Base-by-base conservation (phyloP, 1,140 invertebrate genomes). In the Tenebrio molitor region DNA sequence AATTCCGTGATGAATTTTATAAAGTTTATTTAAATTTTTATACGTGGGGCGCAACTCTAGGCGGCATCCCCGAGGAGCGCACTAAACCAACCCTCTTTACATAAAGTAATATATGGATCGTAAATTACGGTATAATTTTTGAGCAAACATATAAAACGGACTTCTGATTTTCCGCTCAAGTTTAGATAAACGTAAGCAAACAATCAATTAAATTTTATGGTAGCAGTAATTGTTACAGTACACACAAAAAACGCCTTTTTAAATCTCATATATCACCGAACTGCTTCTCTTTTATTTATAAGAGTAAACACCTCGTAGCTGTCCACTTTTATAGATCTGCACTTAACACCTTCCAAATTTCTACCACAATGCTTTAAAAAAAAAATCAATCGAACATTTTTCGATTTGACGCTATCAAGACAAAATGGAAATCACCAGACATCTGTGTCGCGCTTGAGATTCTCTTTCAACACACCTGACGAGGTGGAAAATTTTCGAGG, bases 111-210 rank as follows among this genome's bases (percentile, higher is more conserved):
- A 66, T 42, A 66, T 66, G 64, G 64, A 41, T 66, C 64, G 64
- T 66, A 66, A 66, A 66, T 66, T 66, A 66, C 44, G n/a, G 42
- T 33, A 66, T 41, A 44, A 41, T 66, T 66, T 66, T 66, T 66
- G 25, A 66, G 64, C 36, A 66, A 66, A 66, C 64, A 66, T 66
- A 66, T 66, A 66, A 66, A 66, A 66, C 64, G 64, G 62, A 66
- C 64, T 66, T 42, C 64, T 42, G 64, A 66, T 66, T 66, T 66
- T 66, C 64, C 36, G 64, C 42, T 66, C 17, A 66, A 66, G n/a
- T 66, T 66, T 42, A 42, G 42, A 66, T 66, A 44, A 66, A 66
- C 64, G 64, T 66, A 44, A 42, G 36, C 36, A 66, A 66, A 66
- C 64, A 66, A 66, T 44, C 64, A 66, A 66, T 66, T 66, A 44